phyloP scores from a whole-genome alignment of 1,140 invertebrate genomes.

The Drosophila saltans region DNA sequence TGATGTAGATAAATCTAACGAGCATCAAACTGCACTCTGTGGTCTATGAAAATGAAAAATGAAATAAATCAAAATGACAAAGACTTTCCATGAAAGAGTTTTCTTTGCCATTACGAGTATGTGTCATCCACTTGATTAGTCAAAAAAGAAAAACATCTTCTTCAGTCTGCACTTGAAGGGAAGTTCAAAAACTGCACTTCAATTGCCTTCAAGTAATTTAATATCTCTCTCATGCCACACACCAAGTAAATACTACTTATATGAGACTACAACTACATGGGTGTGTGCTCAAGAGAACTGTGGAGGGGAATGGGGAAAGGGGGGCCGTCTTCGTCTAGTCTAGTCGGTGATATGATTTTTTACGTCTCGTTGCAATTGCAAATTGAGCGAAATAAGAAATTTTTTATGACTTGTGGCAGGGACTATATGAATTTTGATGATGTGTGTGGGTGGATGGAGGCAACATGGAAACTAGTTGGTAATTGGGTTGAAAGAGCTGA shows the following conservation, averaged over 20 bases:
- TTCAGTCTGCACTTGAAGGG: conserved; percentile 18
- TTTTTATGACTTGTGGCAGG: conserved; percentile 21
- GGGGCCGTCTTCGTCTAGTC: conserved; percentile 33
- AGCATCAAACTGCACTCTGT: conserved; percentile 1
- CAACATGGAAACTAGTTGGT: conserved; percentile 9
- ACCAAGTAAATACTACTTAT: conserved; percentile 32
- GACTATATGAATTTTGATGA: conserved; percentile 7
- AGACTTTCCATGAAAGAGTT: conserved; percentile 20
- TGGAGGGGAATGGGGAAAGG: not conserved
- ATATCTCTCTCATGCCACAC: conserved; percentile 36
- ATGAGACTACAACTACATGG: not conserved
- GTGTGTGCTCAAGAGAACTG: too few relatives aligned
- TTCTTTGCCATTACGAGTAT: conserved; percentile 21
- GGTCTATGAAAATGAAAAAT: conserved; percentile 32
- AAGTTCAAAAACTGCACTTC: conserved; percentile 29
- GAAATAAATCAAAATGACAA: conserved; percentile 62
- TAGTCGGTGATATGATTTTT: conserved; percentile 58
- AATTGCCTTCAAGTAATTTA: conserved; percentile 32
- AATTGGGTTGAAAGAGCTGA: conserved; percentile 17
- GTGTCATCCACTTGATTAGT: conserved; percentile 25
- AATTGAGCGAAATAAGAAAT: conserved; percentile 58
- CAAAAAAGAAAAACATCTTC: not conserved
- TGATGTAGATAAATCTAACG: conserved; percentile 53
- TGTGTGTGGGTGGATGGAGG: not conserved
- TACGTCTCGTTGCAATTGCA: conserved; percentile 57